Percentiles rank a stretch among this genome's conserved stretches.
These are phyloP conservation scores for Radopholus similis DNA, from an alignment of 1,140 invertebrate species.

Conservation along the genomic window DNA sequence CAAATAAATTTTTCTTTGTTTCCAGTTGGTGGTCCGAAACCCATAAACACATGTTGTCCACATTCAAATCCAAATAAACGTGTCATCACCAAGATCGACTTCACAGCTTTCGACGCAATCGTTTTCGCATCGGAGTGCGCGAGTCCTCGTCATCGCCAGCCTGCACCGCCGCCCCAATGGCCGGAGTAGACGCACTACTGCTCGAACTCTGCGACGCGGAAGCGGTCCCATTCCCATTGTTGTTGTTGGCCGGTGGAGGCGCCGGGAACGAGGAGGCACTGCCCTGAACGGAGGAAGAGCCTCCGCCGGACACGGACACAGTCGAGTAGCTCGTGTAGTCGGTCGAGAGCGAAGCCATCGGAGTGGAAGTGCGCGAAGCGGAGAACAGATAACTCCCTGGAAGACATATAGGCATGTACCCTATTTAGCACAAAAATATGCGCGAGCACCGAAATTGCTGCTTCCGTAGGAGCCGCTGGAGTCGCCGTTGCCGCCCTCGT, in stretches of 20 bases:
- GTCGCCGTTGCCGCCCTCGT: neutral
- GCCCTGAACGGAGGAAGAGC: neutral
- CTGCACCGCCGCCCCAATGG: neutral
- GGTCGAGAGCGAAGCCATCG: neutral
- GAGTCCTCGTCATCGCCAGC: slow-evolving; percentile 11
- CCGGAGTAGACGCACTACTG: neutral
- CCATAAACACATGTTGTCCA: too few relatives aligned
- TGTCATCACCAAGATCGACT: too few relatives aligned
- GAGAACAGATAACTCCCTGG: neutral
- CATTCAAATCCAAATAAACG: too few relatives aligned
- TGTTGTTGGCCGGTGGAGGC: neutral
- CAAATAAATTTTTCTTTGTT: too few relatives aligned
- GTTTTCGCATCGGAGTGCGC: slow-evolving; percentile 13
- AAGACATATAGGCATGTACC: neutral
- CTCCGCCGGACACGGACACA: neutral
- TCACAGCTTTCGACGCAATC: slow-evolving; percentile 14
- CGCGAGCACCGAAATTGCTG: neutral
- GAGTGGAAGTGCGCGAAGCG: neutral
- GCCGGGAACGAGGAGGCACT: neutral
- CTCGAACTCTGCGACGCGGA: too few relatives aligned
- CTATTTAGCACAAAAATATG: neutral
- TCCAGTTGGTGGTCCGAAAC: too few relatives aligned
- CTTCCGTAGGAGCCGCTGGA: neutral
- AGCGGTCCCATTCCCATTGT: neutral
- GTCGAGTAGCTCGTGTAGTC: neutral